Base-by-base conservation (phyloP, 2,797 vertebrate species). In the Brachymystax lenok region DNA sequence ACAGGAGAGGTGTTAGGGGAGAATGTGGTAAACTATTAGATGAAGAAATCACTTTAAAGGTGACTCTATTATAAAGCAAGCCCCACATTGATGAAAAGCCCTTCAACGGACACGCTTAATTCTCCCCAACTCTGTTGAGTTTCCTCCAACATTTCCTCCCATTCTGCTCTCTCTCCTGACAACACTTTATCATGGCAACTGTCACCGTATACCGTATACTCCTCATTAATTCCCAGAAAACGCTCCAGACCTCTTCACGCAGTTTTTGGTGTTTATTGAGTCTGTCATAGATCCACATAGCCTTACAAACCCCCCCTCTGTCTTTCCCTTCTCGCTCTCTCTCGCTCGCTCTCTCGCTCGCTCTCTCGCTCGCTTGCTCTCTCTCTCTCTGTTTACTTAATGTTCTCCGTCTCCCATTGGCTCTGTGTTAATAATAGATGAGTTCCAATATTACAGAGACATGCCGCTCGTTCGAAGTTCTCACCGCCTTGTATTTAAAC, bases 391-490 rank as follows among this genome's bases (percentile, higher is more conserved):
- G 76, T 76, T 76, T 85, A 79, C 82, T 85, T 82, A 86, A 85
- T 76, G 82, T 82, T 73, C 33, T 72, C 75, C 84, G 80, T 89
- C 84, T 88, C 83, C 85, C 80, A 75, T 79, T 80, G 82, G 78
- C 82, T 74, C 76, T 69, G 16, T 59, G 56, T 93, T 80, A 92
- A 92, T 93, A 91, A 94, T 93, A 92, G 86, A 94, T 92, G 91
- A 87, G 82, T 51, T 71, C 77, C 73, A 84, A 77, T 88, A 85
- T 88, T 88, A 85, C 86, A 79, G 77, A 74, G 81, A 85, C 79
- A 76, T 81, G 79, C 77, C 13, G 24, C 63, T 50, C 35, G 2
- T 21, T 63, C n/a, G 4, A 19, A 5, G 56, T 19, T 59, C 56
- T 59, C 19, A 4, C 82, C 89, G 83, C 80, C 86, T 90, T n/a